These are phyloP conservation scores for Lepus townsendii DNA, from an alignment of 2,797 vertebrate species.

Conservation along the genomic window DNA sequence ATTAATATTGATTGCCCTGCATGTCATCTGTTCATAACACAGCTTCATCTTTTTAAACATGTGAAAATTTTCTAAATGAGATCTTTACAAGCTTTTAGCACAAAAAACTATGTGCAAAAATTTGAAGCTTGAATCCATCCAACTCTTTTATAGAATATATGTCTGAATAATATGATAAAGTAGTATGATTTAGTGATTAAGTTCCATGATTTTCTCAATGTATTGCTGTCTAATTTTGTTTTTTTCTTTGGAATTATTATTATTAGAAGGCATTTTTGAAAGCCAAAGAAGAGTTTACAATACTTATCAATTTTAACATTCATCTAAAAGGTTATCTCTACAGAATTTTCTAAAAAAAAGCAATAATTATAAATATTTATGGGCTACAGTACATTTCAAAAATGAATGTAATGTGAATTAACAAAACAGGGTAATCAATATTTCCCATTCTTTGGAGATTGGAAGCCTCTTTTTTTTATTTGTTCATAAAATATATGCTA, in stretches of 20 bases:
- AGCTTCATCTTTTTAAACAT: slow-evolving; percentile 24
- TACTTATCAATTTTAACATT: background rate
- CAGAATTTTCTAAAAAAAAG: no score
- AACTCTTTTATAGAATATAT: background rate
- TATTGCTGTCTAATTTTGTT: background rate
- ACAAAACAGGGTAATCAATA: no score
- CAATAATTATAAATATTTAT: no score
- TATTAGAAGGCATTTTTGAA: background rate
- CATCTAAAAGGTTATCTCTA: background rate
- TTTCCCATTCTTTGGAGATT: no score
- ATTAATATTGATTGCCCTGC: slow-evolving; percentile 6
- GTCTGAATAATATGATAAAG: background rate
- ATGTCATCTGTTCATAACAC: slow-evolving; percentile 10
- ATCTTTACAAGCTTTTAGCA: background rate
- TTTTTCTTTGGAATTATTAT: background rate
- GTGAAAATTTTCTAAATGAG: background rate
- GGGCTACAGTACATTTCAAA: no score
- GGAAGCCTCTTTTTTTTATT: no score
- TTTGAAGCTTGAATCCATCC: background rate
- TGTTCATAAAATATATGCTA: no score
- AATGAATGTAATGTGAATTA: no score
- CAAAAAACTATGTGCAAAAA: background rate
- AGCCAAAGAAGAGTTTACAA: background rate
- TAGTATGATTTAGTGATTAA: slow-evolving; percentile 10
- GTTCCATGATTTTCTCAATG: slow-evolving; percentile 51